These are phyloP conservation scores for Pandemis cinnamomeana DNA, from an alignment of 2,888 invertebrate species.

Conservation along the genomic window DNA sequence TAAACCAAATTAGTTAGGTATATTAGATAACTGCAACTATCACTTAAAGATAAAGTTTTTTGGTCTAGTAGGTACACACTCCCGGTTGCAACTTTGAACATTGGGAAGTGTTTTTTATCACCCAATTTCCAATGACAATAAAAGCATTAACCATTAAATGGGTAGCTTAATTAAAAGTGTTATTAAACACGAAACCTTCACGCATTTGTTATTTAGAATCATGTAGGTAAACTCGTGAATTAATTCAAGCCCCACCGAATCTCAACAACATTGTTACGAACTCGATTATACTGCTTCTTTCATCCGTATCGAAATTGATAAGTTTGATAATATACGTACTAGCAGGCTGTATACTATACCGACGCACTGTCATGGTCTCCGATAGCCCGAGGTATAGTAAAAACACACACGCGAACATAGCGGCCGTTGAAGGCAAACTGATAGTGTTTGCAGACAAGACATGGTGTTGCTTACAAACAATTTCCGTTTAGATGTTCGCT, in stretches of 20 bases:
- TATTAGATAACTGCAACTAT: not conserved
- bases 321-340: conserved; percentile 23
- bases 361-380: conserved; percentile 42
- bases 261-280: not conserved
- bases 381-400: conserved; percentile 32
- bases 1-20: conserved; percentile 1
- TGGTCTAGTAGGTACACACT: not conserved
- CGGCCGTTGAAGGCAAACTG: conserved; percentile 42
- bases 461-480: conserved; percentile 13
- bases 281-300: conserved; percentile 17
- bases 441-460: conserved; percentile 40
- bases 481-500: not conserved
- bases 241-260: conserved; percentile 1
- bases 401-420: conserved; percentile 44
- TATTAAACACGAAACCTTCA: not conserved
- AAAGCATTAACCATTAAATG: no score
- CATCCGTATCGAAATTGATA: conserved; percentile 27
- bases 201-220: not conserved
- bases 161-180: not conserved
- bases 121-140: not conserved
- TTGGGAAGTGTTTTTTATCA: not conserved
- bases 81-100: not conserved
- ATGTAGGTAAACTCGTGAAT: not conserved
- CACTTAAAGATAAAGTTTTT: not conserved
- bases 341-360: conserved; percentile 12